Conservation (phyloP, 2,797 vertebrate species). For the Sebastes diploproa region DNA sequence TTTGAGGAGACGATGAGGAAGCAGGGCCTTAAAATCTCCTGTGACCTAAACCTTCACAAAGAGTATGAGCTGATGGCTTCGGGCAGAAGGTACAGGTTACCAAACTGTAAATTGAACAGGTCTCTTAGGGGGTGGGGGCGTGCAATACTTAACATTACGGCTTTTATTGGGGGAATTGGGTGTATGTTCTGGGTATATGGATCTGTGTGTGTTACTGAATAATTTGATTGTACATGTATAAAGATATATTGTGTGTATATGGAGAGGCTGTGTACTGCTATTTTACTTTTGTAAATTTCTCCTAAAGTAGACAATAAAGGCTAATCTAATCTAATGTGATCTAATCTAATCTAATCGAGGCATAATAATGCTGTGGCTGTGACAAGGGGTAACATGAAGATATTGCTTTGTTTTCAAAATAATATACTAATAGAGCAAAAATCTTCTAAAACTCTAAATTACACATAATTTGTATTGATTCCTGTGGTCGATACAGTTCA, state of each 20-base stretch:
- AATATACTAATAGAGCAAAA: not conserved
- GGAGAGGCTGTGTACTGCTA: too few relatives aligned
- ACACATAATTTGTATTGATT: not conserved
- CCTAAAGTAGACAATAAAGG: not conserved
- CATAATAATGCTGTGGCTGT: not conserved
- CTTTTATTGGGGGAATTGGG: not conserved
- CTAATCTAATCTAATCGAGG: not conserved
- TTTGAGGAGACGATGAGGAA: not conserved
- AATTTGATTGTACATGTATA: not conserved
- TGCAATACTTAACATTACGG: not conserved
- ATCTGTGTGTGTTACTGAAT: not conserved
- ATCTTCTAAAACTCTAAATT: not conserved
- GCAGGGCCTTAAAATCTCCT: not conserved
- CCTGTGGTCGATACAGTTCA: not conserved
- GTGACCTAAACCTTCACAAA: not conserved
- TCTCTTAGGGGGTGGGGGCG: not conserved
- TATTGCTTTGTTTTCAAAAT: not conserved
- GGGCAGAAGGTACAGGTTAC: not conserved
- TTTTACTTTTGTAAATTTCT: not conserved
- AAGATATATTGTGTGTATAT: not conserved
- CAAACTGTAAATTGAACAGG: not conserved
- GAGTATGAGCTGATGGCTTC: not conserved
- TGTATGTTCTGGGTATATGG: not conserved
- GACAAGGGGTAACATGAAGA: not conserved
- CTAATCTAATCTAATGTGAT: not conserved